Conservation (phyloP, 2,113 vertebrate genomes). For the Hymenochirus boettgeri region DNA sequence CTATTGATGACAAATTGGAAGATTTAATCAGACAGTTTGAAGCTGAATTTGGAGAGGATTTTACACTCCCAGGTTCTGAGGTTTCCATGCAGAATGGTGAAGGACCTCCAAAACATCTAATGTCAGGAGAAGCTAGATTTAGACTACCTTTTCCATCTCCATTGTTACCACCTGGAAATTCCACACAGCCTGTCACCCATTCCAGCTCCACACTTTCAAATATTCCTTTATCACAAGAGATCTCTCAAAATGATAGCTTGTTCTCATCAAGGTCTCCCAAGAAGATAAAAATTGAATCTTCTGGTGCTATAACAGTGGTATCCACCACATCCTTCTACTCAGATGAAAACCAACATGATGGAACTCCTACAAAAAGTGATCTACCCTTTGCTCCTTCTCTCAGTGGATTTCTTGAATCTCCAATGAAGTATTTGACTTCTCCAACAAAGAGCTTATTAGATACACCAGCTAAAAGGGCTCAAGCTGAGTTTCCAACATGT, state of each 20-base stretch:
- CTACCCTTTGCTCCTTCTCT: slow-evolving; percentile 82
- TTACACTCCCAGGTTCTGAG: slow-evolving; percentile 48
- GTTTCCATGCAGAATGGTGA: slow-evolving; percentile 47
- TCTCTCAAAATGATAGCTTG: slow-evolving; percentile 46
- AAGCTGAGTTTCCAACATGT: slow-evolving; percentile 86
- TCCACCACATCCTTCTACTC: slow-evolving; percentile 86
- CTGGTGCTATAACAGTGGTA: slow-evolving; percentile 87
- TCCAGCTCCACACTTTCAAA: slow-evolving; percentile 7
- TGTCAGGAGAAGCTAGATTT: slow-evolving; percentile 19
- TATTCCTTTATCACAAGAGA: slow-evolving; percentile 30
- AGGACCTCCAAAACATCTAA: slow-evolving; percentile 52
- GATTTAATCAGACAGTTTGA: slow-evolving; percentile 93
- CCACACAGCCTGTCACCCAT: slow-evolving; percentile 32
- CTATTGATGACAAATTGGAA: slow-evolving; percentile 86
- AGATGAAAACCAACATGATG: slow-evolving; percentile 66
- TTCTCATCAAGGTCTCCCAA: slow-evolving; percentile 68
- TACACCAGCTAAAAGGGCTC: slow-evolving; percentile 83
- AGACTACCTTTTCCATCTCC: slow-evolving; percentile 25
- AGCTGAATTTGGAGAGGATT: slow-evolving; percentile 86
- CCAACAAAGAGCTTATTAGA: slow-evolving; percentile 89
- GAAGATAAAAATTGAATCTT: slow-evolving; percentile 89
- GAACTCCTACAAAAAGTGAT: slow-evolving; percentile 82
- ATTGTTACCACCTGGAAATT: not conserved
- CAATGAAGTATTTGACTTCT: slow-evolving; percentile 87
- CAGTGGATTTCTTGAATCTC: slow-evolving; percentile 90